Evolutionary conservation across 2,888 invertebrate species (phyloP).

Genomic region (Neuroscelio doddi): DNA sequence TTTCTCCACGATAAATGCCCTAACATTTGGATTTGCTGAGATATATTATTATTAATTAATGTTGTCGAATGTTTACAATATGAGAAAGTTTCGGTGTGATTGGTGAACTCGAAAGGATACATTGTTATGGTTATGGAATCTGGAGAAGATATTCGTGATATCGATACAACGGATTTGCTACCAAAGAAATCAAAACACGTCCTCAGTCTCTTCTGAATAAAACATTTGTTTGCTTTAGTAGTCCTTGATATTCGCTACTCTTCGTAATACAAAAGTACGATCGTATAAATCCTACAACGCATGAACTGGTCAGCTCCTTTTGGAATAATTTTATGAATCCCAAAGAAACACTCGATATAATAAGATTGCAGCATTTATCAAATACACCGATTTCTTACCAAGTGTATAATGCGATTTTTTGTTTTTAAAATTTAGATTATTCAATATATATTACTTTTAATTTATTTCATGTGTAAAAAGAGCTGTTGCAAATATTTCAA

Average conservation of each 20-base stretch:
- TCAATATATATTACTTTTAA: background rate
- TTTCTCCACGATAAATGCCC: too few relatives aligned
- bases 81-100: constrained; percentile 2
- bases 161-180: background rate
- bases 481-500: background rate
- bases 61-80: background rate
- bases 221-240: constrained; percentile 11
- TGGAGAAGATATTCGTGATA: too few relatives aligned
- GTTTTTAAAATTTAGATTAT: background rate
- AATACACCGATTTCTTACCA: too few relatives aligned
- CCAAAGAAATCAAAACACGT: background rate
- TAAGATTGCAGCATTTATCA: too few relatives aligned
- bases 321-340: too few relatives aligned
- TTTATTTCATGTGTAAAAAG: background rate
- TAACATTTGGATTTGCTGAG: too few relatives aligned
- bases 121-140: background rate
- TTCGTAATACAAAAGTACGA: constrained; percentile 18
- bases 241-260: constrained; percentile 3
- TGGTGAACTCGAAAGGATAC: background rate
- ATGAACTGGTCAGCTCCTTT: background rate
- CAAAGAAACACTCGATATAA: background rate
- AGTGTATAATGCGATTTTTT: background rate
- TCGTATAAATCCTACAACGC: constrained; percentile 3
- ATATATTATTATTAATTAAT: too few relatives aligned
- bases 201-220: constrained; percentile 11